Conservation (phyloP, 2,888 invertebrate genomes). For the Melolontha melolontha region DNA sequence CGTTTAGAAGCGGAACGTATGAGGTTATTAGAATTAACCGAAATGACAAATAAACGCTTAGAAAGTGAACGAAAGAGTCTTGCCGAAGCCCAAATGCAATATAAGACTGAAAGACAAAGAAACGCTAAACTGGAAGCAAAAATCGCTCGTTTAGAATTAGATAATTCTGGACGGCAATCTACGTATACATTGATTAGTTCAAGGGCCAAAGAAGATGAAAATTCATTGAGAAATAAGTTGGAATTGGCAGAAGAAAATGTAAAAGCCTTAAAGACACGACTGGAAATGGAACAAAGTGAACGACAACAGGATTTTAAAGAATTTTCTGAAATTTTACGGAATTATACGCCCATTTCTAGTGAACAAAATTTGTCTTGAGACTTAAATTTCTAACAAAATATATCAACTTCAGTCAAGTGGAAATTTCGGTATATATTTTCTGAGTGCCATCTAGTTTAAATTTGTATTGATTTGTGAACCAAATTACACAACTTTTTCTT, state of each 20-base stretch:
- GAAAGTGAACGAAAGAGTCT: constrained; percentile 68
- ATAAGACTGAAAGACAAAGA: constrained; percentile 67
- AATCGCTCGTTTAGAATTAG: constrained; percentile 69
- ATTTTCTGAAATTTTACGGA: constrained; percentile 59
- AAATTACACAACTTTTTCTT: too few relatives aligned
- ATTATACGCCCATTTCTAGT: constrained; percentile 40
- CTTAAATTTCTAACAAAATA: too few relatives aligned
- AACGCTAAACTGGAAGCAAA: constrained; percentile 71
- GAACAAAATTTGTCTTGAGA: constrained; percentile 21
- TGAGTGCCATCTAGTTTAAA: too few relatives aligned
- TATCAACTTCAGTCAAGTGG: too few relatives aligned
- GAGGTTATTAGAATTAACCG: constrained; percentile 71
- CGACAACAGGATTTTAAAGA: constrained; percentile 72
- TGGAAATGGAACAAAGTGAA: constrained; percentile 74
- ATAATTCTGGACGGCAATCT: constrained; percentile 63
- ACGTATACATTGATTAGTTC: constrained; percentile 54
- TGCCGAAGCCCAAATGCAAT: constrained; percentile 58
- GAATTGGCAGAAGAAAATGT: constrained; percentile 76
- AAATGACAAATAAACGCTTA: constrained; percentile 70
- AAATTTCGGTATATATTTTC: too few relatives aligned
- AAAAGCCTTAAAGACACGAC: constrained; percentile 72
- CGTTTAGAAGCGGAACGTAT: constrained; percentile 73
- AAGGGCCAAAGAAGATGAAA: constrained; percentile 33
- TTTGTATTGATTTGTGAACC: too few relatives aligned
- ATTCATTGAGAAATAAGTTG: constrained; percentile 60